Evolutionary conservation across 2,113 vertebrate genomes (phyloP), one percentile per base, ranked within the genome.

Genomic region (Orientallactaga bullata): DNA sequence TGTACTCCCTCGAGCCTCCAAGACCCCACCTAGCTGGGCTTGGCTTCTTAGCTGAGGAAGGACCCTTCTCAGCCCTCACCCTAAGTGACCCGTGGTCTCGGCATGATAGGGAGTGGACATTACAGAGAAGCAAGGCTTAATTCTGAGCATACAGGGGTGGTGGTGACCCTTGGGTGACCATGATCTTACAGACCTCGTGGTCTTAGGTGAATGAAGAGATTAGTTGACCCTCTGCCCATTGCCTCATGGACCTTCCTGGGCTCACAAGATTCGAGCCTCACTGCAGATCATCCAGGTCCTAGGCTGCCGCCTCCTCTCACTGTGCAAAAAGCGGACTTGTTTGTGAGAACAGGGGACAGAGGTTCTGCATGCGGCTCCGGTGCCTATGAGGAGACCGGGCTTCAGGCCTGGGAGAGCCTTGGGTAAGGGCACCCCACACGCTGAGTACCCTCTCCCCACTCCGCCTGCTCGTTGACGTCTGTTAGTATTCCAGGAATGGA

Each of bases 21-120:
- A 69, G 93, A 96, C 78, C 78, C 73, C 79, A 95, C 95, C 77
- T 96, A 97, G 81, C 88, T 23, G 58, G 51, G 7, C 35, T 21
- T 7, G 61, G 76, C 73, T 30, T 74, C 74, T 30, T 58, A 18
- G 58, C 74, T 92, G 89, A 42, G 32, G 28, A 94, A 83, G 79
- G 89, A 42, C 20, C 68, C 61, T 92, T 42, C 51, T 65, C 79
- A 72, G 16, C 35, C 68, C 24, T 13, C 4, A 0, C 3, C n/a
- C 17, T 76, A 5, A 37, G 39, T 60, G 77, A 28, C 60, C 39
- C 32, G 0, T 32, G 68, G 32, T 28, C 13, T 92, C 77, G 80
- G 80, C 83, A 78, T 28, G 65, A 90, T n/a, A 72, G 30, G 83
- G 61, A 77, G 21, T 37, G 7, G 3, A 21, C 16, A 1, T 83